Base-by-base conservation (phyloP, 2,797 vertebrate genomes). In the Scolopax bukidnonensis region DNA sequence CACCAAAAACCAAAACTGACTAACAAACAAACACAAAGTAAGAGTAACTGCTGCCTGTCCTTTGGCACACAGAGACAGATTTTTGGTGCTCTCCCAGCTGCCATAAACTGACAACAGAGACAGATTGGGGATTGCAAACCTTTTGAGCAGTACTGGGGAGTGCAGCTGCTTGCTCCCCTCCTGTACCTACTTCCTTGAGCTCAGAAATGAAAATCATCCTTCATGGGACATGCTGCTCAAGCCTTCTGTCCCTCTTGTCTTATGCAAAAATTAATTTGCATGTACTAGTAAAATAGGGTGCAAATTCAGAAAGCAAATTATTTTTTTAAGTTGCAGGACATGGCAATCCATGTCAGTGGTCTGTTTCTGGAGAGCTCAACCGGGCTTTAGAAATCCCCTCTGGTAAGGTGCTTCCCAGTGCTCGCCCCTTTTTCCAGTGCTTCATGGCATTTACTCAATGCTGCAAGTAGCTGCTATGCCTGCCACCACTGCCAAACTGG, bases 311-410 rank as follows among this genome's bases (percentile, higher is more conserved):
- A 79, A 50, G 50, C 20, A 53, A 12, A 10, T 15, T 6, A 6
- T 4, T 61, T 75, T 75, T 32, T 76, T 12, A 32, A 57, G 30
- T 24, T 76, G 14, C 10, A 27, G n/a, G 47, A 50, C 23, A 2
- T 0, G 0, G 36, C 3, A 13, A 11, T 75, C 40, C 4, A 0
- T 12, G 47, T 60, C 33, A 23, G 32, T 10, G 53, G 53, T 6
- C 25, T 60, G 38, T 18, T 47, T 73, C 40, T n/a, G 23, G 28
- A 68, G 60, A 68, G 16, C 32, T 53, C 48, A 63, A 10, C 30
- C 11, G 41, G 57, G 27, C 40, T 33, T 75, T 45, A 6, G 5
- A 54, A 78, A 4, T 18, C 9, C 19, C 1, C 9, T 48, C 11
- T 45, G 5, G 1, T 23, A 16, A 74, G 13, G 16, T 70, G n/a